Base-by-base conservation (phyloP, 2,113 vertebrate genomes). In the Ornithorhynchus anatinus region DNA sequence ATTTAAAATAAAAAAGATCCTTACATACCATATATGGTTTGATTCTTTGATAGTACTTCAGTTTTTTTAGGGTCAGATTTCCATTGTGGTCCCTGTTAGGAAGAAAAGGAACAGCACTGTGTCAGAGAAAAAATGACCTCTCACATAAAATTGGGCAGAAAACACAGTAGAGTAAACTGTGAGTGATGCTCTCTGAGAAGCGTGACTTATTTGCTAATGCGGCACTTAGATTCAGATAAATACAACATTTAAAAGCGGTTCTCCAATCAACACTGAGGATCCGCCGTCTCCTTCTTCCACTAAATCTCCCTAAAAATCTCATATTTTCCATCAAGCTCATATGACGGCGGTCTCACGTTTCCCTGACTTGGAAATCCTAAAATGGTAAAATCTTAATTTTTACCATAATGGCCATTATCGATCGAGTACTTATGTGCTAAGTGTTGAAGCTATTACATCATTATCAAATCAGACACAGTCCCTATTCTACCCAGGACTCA, bases 1-100 rank as follows among this genome's bases (percentile, higher is more conserved):
- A 89, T 89, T 94, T 92, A 92, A 93, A 85, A 93, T 92, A 92
- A 91, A 85, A n/a, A 93, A 84, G 87, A 73, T 87, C 75, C 78
- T 86, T 79, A 42, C 81, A 82, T 72, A 75, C 93, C 93, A 88
- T 93, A 92, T 94, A 92, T 94, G 93, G 93, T 91, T 84, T 76
- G 88, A 72, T 90, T 82, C 84, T 89, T 89, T 91, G 87, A 92
- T 90, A 85, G 64, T 87, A 74, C 91, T 92, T 82, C 31, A 85
- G 63, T 82, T 45, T 4, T 12, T 64, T 64, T 84, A 88, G 71
- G 90, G 80, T 65, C 86, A 79, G 81, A 85, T 90, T 90, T 89
- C 79, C 84, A 92, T 88, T 91, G 89, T 92, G 88, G 84, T 86
- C 80, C 89, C 81, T 71, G 77, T 59, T 71, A 65, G 75, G 71